These are phyloP conservation scores for Elmis aenea DNA, from an alignment of 2,888 invertebrate genomes.

Conservation along the genomic window DNA sequence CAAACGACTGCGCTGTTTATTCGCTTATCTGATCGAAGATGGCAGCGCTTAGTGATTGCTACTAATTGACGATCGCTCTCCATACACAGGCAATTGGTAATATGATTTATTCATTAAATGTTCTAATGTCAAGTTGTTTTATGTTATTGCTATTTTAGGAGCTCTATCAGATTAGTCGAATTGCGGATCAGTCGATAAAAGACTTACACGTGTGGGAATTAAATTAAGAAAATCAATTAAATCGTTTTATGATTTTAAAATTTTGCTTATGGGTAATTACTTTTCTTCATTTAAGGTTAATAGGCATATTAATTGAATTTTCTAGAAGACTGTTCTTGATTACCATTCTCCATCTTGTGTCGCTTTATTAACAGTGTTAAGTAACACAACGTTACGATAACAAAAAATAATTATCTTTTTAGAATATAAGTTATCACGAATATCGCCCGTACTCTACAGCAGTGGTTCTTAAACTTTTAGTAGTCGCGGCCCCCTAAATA, in stretches of 20 bases:
- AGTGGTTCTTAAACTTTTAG: no score
- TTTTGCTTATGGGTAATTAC: slow-evolving; percentile 17
- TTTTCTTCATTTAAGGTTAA: slow-evolving; percentile 18
- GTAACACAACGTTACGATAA: no score
- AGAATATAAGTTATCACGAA: no score
- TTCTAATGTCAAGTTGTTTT: slow-evolving; percentile 23
- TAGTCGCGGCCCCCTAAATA: no score
- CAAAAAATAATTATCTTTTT: no score
- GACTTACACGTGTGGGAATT: slow-evolving; percentile 18
- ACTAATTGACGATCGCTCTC: slow-evolving; percentile 29
- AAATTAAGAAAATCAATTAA: slow-evolving; percentile 19
- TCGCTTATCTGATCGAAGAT: slow-evolving; percentile 39
- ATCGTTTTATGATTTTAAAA: slow-evolving; percentile 13
- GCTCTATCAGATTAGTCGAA: slow-evolving; percentile 17
- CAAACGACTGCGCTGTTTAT: slow-evolving; percentile 35
- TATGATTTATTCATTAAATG: slow-evolving; percentile 27
- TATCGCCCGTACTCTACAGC: no score
- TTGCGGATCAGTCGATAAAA: slow-evolving; percentile 20
- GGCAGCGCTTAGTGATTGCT: slow-evolving; percentile 30
- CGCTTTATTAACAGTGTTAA: no score
- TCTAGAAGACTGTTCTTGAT: no score
- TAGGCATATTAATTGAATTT: slow-evolving; percentile 16
- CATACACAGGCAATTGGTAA: slow-evolving; percentile 17
- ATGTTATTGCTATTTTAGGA: slow-evolving; percentile 17
- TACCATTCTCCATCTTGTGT: no score